These are phyloP conservation scores for Trachymyrmex septentrionalis DNA, from an alignment of 1,140 invertebrate genomes.

Conservation along the genomic window DNA sequence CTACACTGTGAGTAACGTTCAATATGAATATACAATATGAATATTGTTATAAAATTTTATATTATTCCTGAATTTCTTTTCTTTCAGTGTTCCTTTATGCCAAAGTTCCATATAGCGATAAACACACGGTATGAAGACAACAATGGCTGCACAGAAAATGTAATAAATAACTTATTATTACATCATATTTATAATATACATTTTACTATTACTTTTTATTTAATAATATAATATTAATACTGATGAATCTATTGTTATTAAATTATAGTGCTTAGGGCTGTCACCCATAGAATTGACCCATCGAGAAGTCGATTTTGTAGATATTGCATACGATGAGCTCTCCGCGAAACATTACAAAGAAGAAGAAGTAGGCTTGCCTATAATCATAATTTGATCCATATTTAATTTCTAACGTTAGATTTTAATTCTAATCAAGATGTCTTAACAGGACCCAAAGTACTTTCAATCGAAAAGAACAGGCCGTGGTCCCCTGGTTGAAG, in stretches of 20 bases:
- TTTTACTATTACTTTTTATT: not conserved
- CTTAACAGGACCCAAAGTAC: slow-evolving; percentile 90
- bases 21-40: slow-evolving; percentile 10
- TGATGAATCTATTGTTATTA: slow-evolving; percentile 7
- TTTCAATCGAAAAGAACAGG: slow-evolving; percentile 94
- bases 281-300: slow-evolving; percentile 91
- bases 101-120: slow-evolving; percentile 95
- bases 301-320: slow-evolving; percentile 93
- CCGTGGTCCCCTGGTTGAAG: slow-evolving; percentile 93
- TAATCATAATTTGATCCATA: not conserved
- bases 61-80: slow-evolving; percentile 71
- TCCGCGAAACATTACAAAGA: slow-evolving; percentile 95
- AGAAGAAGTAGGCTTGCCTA: slow-evolving; percentile 88
- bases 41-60: slow-evolving; percentile 44
- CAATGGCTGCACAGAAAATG: slow-evolving; percentile 95
- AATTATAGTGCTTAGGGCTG: slow-evolving; percentile 91
- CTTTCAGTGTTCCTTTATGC: slow-evolving; percentile 96
- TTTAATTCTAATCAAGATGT: slow-evolving; percentile 1
- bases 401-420: not conserved
- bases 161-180: slow-evolving; percentile 89
- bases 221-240: no score
- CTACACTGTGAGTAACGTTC: slow-evolving; percentile 88
- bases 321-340: slow-evolving; percentile 96
- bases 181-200: not conserved
- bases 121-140: slow-evolving; percentile 97